Conservation (phyloP, 2,113 vertebrate genomes). For the Pterocles burchelli region DNA sequence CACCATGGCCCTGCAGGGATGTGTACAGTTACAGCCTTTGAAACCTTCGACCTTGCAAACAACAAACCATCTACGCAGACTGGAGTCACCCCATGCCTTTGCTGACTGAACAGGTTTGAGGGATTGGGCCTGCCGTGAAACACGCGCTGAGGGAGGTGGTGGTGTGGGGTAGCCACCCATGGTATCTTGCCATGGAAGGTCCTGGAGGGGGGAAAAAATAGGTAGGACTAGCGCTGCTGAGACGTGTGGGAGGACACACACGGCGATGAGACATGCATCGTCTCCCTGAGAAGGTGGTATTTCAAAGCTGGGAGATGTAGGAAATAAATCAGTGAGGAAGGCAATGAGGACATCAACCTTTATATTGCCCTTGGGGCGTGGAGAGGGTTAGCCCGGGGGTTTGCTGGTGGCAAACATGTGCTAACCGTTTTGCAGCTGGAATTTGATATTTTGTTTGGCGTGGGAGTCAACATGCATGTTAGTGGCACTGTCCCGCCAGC, state of each 20-base stretch:
- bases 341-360: neutral
- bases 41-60: neutral
- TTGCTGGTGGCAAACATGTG: fast-evolving
- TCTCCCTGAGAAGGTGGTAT: too few species aligned
- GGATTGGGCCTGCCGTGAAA: fast-evolving
- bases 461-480: fast-evolving
- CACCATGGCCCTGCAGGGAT: neutral
- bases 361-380: fast-evolving
- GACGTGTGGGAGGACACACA: neutral
- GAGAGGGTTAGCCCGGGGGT: fast-evolving
- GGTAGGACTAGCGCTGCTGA: fast-evolving
- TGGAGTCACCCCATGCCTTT: neutral
- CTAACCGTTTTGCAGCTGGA: neutral
- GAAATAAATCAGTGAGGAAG: neutral
- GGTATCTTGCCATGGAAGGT: fast-evolving
- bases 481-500: fast-evolving
- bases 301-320: neutral
- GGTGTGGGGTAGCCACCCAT: neutral
- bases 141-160: fast-evolving
- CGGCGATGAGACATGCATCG: fast-evolving
- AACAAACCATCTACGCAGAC: fast-evolving
- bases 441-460: neutral
- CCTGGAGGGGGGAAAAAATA: fast-evolving
- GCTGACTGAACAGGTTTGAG: neutral
- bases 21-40: neutral